Evolutionary conservation across 1,140 invertebrate genomes (phyloP).

Genomic region (Drosophila azteca): DNA sequence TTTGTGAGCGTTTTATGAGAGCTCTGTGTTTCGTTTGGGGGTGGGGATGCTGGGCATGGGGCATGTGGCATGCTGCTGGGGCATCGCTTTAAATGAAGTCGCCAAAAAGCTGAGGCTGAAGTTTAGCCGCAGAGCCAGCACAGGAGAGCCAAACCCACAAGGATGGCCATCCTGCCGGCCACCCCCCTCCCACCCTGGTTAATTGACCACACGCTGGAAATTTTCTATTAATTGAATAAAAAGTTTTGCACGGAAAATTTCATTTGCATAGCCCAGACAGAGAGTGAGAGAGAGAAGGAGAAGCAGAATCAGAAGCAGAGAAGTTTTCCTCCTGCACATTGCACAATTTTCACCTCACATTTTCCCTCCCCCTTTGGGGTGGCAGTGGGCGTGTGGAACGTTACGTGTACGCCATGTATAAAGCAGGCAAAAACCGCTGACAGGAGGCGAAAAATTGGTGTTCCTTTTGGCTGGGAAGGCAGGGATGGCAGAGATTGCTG

Average conservation of each 20-base stretch:
- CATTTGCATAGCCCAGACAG: slow-evolving; percentile 38
- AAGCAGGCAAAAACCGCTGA: slow-evolving; percentile 6
- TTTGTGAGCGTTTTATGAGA: slow-evolving; percentile 43
- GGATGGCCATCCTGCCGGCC: slow-evolving; percentile 13
- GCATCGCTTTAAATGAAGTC: slow-evolving; percentile 69
- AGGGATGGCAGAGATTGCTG: slow-evolving; percentile 19
- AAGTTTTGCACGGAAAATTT: slow-evolving; percentile 52
- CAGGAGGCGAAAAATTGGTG: slow-evolving; percentile 1
- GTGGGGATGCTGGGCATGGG: too few relatives aligned
- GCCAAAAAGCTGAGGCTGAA: slow-evolving; percentile 46
- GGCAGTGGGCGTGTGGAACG: too few relatives aligned
- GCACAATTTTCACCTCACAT: slow-evolving; percentile 3
- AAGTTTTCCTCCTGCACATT: background rate
- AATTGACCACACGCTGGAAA: slow-evolving; percentile 66
- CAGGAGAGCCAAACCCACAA: slow-evolving; percentile 12
- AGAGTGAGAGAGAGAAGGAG: too few relatives aligned
- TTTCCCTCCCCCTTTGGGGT: background rate
- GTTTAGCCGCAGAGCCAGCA: slow-evolving; percentile 14
- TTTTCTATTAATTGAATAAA: slow-evolving; percentile 70
- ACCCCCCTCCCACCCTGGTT: slow-evolving; percentile 27
- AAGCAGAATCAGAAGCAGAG: too few relatives aligned
- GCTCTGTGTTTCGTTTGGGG: background rate
- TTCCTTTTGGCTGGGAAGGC: slow-evolving; percentile 5
- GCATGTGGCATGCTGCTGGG: background rate
- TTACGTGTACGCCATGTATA: slow-evolving; percentile 6